Conservation (phyloP, 2,113 vertebrate species). For the Maccullochella peelii region DNA sequence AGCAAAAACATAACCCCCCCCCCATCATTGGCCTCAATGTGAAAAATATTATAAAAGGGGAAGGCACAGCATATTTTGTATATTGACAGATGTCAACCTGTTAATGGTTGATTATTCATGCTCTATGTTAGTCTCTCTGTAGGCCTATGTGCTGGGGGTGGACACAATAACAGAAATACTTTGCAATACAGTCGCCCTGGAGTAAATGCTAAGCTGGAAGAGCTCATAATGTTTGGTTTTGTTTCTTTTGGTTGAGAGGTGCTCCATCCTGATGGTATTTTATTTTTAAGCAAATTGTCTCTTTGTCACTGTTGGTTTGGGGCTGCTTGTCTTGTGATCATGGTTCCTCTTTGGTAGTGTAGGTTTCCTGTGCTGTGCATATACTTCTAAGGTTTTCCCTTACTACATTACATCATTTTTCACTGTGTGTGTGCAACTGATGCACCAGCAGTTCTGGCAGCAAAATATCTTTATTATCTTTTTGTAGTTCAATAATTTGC, state of each 20-base stretch:
- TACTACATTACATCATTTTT: slow-evolving; percentile 9
- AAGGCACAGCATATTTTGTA: neutral
- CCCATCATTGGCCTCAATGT: too few relatives aligned
- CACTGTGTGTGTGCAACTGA: neutral
- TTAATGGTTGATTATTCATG: slow-evolving; percentile 4
- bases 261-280: neutral
- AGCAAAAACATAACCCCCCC: too few relatives aligned
- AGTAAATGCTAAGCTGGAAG: neutral
- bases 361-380: slow-evolving; percentile 21
- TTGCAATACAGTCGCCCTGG: neutral
- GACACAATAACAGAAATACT: neutral
- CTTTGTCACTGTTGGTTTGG: slow-evolving; percentile 1
- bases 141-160: too few relatives aligned
- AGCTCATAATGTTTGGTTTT: neutral
- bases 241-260: neutral
- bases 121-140: neutral
- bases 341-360: slow-evolving; percentile 28
- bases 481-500: neutral
- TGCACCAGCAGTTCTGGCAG: neutral
- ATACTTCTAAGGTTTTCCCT: slow-evolving; percentile 4
- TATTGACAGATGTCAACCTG: slow-evolving; percentile 10
- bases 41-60: neutral
- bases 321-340: slow-evolving; percentile 23
- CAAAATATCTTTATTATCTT: neutral
- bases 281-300: neutral